Evolutionary conservation across 2,113 vertebrate species (phyloP), one percentile per base, ranked within the genome.

Genomic region (Siniperca chuatsi): DNA sequence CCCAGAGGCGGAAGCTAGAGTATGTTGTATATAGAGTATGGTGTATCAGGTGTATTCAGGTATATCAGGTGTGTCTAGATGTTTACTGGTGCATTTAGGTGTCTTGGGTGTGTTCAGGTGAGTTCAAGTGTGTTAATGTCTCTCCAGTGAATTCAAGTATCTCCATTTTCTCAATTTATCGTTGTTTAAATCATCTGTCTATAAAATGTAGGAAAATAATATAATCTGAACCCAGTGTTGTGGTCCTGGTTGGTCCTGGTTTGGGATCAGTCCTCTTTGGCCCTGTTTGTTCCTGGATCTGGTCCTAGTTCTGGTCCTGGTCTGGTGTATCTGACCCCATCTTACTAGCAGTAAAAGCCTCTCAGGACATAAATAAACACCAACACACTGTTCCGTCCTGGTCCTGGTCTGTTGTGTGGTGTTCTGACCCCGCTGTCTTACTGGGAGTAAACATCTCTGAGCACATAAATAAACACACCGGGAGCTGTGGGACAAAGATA

Each of bases 391-490:
- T 37, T 6, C 35, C 35, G 18, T 40, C 64, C 37, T 42, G 16
- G 67, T 70, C 29, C 25, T 48, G 25, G 44, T 64, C 20, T 46
- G 44, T 4, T 5, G 15, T 16, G 12, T 16, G 11, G 44, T 2
- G 44, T 12, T 16, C 15, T 66, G 75, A 65, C 61, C 64, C 52
- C 6, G 6, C 4, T 35, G 54, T 5, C 9, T 10, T 25, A 8
- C 25, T 5, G 29, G 18, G 37, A 66, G 70, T 79, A 60, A 79
- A 79, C 78, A 40, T 42, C 12, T 21, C 55, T 44, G 3, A n/a
- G 7, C 50, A 65, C 23, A 13, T 33, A 61, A 68, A 74, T 65
- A 71, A 44, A 25, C 62, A 35, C 40, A 20, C 50, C 2, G 16
- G 15, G 50, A 20, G 50, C 50, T 48, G 35, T 8, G 20, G 48